Evolutionary conservation across 2,888 invertebrate genomes (phyloP), one percentile per base, ranked within the genome.

Genomic region (Falcaria lacertinaria): DNA sequence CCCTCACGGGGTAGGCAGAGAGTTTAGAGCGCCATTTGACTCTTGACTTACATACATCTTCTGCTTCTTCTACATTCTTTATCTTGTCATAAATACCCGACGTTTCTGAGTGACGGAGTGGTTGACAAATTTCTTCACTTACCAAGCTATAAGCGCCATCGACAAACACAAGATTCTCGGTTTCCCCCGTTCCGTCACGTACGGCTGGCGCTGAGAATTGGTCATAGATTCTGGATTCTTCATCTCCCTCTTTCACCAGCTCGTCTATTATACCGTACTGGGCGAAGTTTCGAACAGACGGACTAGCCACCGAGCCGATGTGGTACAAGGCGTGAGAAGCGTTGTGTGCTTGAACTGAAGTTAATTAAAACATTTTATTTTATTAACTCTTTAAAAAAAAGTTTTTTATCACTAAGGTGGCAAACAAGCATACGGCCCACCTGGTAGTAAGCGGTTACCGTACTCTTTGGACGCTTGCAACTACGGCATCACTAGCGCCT

Each of bases 121-220:
- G 5, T 15, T 4, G 15, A 5, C 11, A 17, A 28, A n/a, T 1
- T 22, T n/a, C 3, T 39, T 37, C 22, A 40, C 77, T 80, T 63
- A 92, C 95, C 91, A 92, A 87, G 49, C 95, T 95, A 87, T 97
- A 97, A 74, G 93, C 94, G 52, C 95, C 96, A 80, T 97, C 96
- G 45, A 96, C 94, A 77, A 97, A 95, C 73, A 96, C 93, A 78
- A 95, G 92, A n/a, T 94, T 93, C 68, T 94, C 93, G 0, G 94
- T 93, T 45, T 91, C 89, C 0, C 96, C 96, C 28, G 91, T 92
- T 0, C 96, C 96, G 17, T 83, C 71, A 0, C 87, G 78, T 16
- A 96, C 91, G 1, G 96, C 93, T 33, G 96, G 94, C 4, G 96
- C 94, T 48, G 92, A 92, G 84, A 97, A 97, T 76, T 95, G 94